A percentile compares a stretch with the other conserved stretches of the same genome.
These are phyloP conservation scores for Lymantria dispar DNA, from an alignment of 2,888 invertebrate genomes.

Conservation along the genomic window DNA sequence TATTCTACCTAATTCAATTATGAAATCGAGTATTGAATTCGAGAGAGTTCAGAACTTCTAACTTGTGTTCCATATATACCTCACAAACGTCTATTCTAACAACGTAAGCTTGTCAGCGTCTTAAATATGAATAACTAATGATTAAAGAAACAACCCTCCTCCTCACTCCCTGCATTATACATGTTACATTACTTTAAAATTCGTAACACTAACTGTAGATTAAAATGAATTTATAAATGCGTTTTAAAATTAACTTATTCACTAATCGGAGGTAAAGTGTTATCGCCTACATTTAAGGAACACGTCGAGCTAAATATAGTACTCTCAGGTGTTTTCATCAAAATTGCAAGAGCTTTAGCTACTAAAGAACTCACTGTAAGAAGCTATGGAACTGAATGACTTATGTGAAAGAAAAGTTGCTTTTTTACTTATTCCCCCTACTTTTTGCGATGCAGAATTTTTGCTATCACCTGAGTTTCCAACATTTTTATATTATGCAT, in stretches of 20 bases:
- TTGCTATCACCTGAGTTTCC: too few relatives aligned
- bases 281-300: constrained; percentile 13
- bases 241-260: not conserved
- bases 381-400: constrained; percentile 19
- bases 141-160: too few relatives aligned
- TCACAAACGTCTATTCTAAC: too few relatives aligned
- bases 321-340: constrained; percentile 22
- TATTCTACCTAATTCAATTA: not conserved
- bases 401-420: constrained; percentile 15
- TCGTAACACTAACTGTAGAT: too few relatives aligned
- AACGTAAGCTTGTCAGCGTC: too few relatives aligned
- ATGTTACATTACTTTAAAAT: too few relatives aligned
- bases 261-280: constrained; percentile 5
- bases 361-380: constrained; percentile 23
- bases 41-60: too few relatives aligned
- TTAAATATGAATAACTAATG: too few relatives aligned
- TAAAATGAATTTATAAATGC: constrained; percentile 3
- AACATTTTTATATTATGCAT: too few relatives aligned
- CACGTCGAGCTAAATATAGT: constrained; percentile 8
- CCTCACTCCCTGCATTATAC: too few relatives aligned
- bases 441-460: constrained; percentile 1
- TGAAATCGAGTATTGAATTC: too few relatives aligned
- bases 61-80: too few relatives aligned
- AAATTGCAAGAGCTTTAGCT: constrained; percentile 30
- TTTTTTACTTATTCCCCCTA: not conserved